phyloP scores from a whole-genome alignment of 2,888 invertebrate species.

The Diaphora mendica region DNA sequence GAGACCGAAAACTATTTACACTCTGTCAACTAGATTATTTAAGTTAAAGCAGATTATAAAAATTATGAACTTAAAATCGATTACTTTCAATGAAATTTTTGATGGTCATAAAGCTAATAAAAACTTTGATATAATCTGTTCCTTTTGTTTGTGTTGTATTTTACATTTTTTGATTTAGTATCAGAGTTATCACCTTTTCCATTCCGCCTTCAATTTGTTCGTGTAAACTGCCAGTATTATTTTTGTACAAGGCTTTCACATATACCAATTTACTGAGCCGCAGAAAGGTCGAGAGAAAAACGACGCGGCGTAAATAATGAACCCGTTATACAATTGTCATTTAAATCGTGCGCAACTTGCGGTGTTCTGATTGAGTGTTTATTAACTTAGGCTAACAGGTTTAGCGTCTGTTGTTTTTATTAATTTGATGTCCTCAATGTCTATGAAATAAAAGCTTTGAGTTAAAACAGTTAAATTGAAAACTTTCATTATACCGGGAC shows the following conservation, averaged over 20 bases:
- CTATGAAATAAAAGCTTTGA: background rate
- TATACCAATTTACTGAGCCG: conserved; percentile 53
- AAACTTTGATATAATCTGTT: background rate
- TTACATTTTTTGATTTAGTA: background rate
- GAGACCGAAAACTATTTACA: no score
- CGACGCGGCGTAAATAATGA: conserved; percentile 54
- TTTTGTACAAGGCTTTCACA: conserved; percentile 55
- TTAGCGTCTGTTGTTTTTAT: background rate
- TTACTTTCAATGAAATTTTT: background rate
- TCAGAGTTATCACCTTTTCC: background rate
- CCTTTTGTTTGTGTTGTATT: background rate
- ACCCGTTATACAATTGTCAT: conserved; percentile 54
- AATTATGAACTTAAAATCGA: no score
- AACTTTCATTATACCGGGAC: no score
- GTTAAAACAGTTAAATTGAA: no score
- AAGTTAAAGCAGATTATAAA: no score
- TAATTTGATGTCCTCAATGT: background rate
- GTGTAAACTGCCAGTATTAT: conserved; percentile 39
- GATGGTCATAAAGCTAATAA: no score
- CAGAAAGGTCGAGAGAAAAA: conserved; percentile 45
- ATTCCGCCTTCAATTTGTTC: background rate
- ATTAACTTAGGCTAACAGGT: conserved; percentile 25
- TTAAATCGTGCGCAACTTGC: conserved; percentile 40
- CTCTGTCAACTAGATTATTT: no score
- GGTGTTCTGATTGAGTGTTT: conserved; percentile 29